Conservation (phyloP, 1,140 invertebrate genomes). For the Whitmania pigra region DNA sequence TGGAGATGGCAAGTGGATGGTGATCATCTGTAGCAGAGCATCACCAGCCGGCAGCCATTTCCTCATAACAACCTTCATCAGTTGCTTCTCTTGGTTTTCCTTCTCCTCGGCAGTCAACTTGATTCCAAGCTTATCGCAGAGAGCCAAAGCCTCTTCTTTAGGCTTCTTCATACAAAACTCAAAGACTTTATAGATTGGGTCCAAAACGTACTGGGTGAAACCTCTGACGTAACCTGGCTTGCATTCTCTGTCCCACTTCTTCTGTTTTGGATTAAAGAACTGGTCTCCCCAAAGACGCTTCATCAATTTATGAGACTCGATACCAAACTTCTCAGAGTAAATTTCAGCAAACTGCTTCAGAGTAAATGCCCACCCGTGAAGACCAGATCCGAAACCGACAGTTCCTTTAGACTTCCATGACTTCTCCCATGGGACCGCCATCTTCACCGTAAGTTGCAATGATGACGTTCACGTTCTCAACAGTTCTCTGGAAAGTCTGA, state of each 20-base stretch:
- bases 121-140: conserved; percentile 75
- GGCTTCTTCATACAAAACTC: conserved; percentile 94
- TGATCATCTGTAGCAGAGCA: conserved; percentile 98
- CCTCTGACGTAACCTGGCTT: conserved; percentile 74
- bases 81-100: conserved; percentile 63
- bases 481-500: conserved; percentile 98
- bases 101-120: conserved; percentile 83
- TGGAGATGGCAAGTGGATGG: conserved; percentile 94
- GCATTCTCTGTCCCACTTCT: conserved; percentile 92
- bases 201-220: conserved; percentile 95
- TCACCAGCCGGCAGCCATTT: conserved; percentile 98
- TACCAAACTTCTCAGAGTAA: conserved; percentile 96
- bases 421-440: conserved; percentile 90
- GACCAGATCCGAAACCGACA: conserved; percentile 93
- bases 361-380: conserved; percentile 99
- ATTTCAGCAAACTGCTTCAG: conserved; percentile 98
- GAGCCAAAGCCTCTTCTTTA: conserved; percentile 68
- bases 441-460: conserved; percentile 98
- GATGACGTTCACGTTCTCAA: conserved; percentile 99
- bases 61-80: conserved; percentile 71
- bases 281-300: conserved; percentile 83
- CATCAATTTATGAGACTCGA: conserved; percentile 90
- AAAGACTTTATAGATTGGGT: conserved; percentile 84
- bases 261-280: conserved; percentile 72
- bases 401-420: conserved; percentile 80